Percentiles rank a stretch among this genome's conserved stretches.
phyloP scores from a whole-genome alignment of 2,888 invertebrate genomes.

The Eutolmus rufibarbis region DNA sequence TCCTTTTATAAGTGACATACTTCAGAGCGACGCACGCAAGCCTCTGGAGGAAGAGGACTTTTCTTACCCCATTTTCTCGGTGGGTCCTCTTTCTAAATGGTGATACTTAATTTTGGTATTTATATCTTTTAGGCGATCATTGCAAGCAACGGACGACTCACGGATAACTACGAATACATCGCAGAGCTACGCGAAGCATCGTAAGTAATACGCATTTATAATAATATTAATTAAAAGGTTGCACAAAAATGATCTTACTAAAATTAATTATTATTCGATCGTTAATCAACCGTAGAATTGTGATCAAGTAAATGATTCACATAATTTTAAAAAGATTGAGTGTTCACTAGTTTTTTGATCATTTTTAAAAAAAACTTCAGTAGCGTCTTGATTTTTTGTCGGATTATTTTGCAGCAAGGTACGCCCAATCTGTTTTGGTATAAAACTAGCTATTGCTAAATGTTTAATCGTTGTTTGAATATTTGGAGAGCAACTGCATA shows the following conservation, averaged over 20 bases:
- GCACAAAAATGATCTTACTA: not conserved
- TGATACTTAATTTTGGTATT: not conserved
- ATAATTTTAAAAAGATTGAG: not conserved
- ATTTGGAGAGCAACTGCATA: not conserved
- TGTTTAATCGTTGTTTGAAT: not conserved
- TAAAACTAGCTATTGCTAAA: not conserved
- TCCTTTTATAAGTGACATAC: slow-evolving; percentile 89
- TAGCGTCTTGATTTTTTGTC: too few species aligned
- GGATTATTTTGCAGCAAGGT: too few species aligned
- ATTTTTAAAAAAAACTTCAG: too few species aligned
- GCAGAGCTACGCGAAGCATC: slow-evolving; percentile 78
- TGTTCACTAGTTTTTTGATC: not conserved
- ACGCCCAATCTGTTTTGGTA: too few species aligned
- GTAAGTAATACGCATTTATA: slow-evolving; percentile 58
- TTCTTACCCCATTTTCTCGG: slow-evolving; percentile 58
- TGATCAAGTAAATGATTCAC: not conserved
- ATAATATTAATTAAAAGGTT: too few species aligned
- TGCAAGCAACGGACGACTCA: slow-evolving; percentile 91
- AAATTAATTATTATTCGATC: not conserved
- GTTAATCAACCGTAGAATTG: not conserved
- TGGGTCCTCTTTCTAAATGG: slow-evolving; percentile 44
- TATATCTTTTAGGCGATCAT: slow-evolving; percentile 82
- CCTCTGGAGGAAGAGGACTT: slow-evolving; percentile 82
- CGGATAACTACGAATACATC: slow-evolving; percentile 94
- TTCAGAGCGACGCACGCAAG: slow-evolving; percentile 81